Percentiles rank a stretch among this genome's conserved stretches.
phyloP scores from a whole-genome alignment of 2,797 vertebrate genomes.

The Phalloptychus januarius region DNA sequence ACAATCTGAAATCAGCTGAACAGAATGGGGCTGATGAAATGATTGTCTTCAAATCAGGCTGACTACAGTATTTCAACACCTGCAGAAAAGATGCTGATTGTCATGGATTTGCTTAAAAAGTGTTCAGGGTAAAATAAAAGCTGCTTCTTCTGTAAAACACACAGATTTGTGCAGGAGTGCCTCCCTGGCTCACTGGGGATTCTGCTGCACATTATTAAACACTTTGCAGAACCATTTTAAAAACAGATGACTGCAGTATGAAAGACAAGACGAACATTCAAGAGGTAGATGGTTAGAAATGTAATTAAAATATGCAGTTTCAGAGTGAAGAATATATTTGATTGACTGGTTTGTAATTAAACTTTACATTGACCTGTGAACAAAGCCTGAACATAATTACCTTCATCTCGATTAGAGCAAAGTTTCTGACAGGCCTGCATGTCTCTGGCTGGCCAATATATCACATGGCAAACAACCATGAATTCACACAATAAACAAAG shows the following conservation, averaged over 20 bases:
- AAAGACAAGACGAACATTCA: background rate
- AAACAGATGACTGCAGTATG: background rate
- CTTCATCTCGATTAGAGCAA: background rate
- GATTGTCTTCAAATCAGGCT: background rate
- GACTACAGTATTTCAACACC: background rate
- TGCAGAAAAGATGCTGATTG: background rate
- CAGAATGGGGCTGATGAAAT: background rate
- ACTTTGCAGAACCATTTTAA: background rate
- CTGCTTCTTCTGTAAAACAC: background rate
- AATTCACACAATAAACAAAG: too few relatives aligned
- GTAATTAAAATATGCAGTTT: background rate
- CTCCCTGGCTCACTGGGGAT: background rate
- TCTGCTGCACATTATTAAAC: background rate
- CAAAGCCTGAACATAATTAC: background rate
- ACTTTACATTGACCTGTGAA: background rate
- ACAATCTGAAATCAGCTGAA: background rate
- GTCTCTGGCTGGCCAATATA: too few relatives aligned
- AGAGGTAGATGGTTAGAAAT: background rate
- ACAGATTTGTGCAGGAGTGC: background rate
- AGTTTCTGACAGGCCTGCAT: background rate
- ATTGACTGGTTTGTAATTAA: background rate
- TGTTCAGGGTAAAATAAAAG: background rate
- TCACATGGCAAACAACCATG: too few relatives aligned
- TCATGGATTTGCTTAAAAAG: background rate
- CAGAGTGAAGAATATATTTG: background rate